These are phyloP conservation scores for Hermetia illucens DNA, from an alignment of 1,140 invertebrate genomes.

Conservation along the genomic window DNA sequence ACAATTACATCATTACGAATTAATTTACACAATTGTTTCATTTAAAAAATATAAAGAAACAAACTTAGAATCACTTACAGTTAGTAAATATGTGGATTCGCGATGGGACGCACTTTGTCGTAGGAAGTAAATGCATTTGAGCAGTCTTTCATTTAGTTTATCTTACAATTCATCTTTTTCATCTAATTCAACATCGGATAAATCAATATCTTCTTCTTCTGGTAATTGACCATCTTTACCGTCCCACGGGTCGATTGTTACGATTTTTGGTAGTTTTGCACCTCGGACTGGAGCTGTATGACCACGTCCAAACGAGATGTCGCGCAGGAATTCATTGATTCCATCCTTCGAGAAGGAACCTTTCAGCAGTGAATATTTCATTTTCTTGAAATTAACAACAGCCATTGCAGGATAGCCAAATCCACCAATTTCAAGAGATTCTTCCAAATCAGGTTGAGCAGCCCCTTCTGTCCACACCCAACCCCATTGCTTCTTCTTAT, in stretches of 20 bases:
- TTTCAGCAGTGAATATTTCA: conserved; percentile 87
- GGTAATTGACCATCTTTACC: conserved; percentile 90
- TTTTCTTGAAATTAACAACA: conserved; percentile 91
- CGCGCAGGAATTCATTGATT: conserved; percentile 88
- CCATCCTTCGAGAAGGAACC: conserved; percentile 92
- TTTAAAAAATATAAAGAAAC: too few relatives aligned
- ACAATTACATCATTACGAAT: too few relatives aligned
- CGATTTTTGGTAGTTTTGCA: conserved; percentile 66
- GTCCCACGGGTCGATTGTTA: conserved; percentile 74
- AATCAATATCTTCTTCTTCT: conserved; percentile 82
- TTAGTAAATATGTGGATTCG: too few relatives aligned
- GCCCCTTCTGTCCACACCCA: conserved; percentile 94
- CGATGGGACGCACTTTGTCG: too few relatives aligned
- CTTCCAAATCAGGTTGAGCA: conserved; percentile 70
- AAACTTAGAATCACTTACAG: too few relatives aligned
- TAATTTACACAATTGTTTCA: too few relatives aligned
- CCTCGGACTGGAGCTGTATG: conserved; percentile 82
- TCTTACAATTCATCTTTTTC: conserved; percentile 65
- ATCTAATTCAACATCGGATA: conserved; percentile 81
- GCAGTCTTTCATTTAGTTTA: too few relatives aligned
- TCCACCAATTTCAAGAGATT: conserved; percentile 83
- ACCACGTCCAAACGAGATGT: conserved; percentile 88
- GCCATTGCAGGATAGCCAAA: conserved; percentile 90
- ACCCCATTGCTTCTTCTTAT: conserved; percentile 94
- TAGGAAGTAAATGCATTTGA: too few relatives aligned